Evolutionary conservation across 2,888 invertebrate genomes (phyloP).

Genomic region (Corythucha ciliata): DNA sequence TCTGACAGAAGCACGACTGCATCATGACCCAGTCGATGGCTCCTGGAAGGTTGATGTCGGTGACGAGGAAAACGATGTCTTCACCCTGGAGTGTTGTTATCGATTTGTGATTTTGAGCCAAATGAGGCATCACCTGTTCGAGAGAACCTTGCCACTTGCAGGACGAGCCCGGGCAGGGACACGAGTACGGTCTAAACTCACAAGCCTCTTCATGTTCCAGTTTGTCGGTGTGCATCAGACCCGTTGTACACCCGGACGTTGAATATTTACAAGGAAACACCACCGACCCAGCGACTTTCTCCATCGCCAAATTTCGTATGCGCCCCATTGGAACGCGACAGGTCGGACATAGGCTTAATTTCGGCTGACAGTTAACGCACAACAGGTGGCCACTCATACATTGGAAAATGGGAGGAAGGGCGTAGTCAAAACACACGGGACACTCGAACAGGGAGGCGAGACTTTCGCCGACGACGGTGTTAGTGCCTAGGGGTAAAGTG

Average conservation of each 20-base stretch:
- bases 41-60: slow-evolving; percentile 97
- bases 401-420: slow-evolving; percentile 95
- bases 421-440: slow-evolving; percentile 99
- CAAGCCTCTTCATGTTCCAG: slow-evolving; percentile 97
- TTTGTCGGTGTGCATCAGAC: slow-evolving; percentile 92
- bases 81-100: slow-evolving; percentile 97
- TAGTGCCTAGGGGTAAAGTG: slow-evolving; percentile 2
- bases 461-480: slow-evolving; percentile 53
- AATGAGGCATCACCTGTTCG: slow-evolving; percentile 97
- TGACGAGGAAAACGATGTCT: slow-evolving; percentile 98
- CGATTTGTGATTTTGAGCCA: slow-evolving; percentile 94
- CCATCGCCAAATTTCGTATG: slow-evolving; percentile 98
- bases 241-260: slow-evolving; percentile 85
- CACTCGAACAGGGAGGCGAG: slow-evolving; percentile 87
- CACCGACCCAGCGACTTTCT: slow-evolving; percentile 96
- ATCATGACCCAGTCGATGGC: slow-evolving; percentile 99
- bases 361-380: slow-evolving; percentile 93
- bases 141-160: slow-evolving; percentile 99
- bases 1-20: slow-evolving; percentile 99
- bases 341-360: slow-evolving; percentile 94
- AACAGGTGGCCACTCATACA: slow-evolving; percentile 98
- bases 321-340: slow-evolving; percentile 93
- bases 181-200: slow-evolving; percentile 95
- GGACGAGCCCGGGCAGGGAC: slow-evolving; percentile 97
- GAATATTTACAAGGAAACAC: slow-evolving; percentile 99